A percentile compares a stretch with the other conserved stretches of the same genome.
Conservation (phyloP, 1,140 invertebrate species). For the Leptopilina clavipes region DNA sequence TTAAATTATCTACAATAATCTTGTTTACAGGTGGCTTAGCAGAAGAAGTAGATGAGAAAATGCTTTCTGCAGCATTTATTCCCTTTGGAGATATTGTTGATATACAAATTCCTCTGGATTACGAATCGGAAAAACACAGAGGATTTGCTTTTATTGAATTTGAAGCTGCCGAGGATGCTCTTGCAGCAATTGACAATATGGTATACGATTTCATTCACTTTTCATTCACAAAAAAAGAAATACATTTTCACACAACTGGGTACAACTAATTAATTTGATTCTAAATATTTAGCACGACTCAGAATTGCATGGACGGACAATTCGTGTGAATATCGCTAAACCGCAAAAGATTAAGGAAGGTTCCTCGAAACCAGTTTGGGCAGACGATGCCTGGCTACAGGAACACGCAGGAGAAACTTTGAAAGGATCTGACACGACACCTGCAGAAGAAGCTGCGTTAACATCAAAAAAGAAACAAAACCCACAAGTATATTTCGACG, state of each 20-base stretch:
- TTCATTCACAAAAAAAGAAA: constrained; percentile 3
- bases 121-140: constrained; percentile 97
- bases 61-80: constrained; percentile 96
- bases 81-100: constrained; percentile 98
- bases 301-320: constrained; percentile 97
- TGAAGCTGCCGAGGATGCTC: constrained; percentile 94
- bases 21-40: constrained; percentile 86
- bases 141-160: constrained; percentile 99
- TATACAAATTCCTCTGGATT: constrained; percentile 98
- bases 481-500: constrained; percentile 95
- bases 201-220: constrained; percentile 73
- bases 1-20: constrained; percentile 28
- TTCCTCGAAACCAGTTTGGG: constrained; percentile 95
- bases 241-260: not conserved
- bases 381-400: constrained; percentile 97
- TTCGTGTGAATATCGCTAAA: constrained; percentile 97
- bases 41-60: constrained; percentile 98
- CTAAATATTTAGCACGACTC: constrained; percentile 89
- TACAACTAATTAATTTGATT: constrained; percentile 11
- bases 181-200: constrained; percentile 99
- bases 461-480: constrained; percentile 81
- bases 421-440: constrained; percentile 75
- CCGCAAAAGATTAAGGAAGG: constrained; percentile 97
- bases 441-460: constrained; percentile 58
- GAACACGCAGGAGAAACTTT: constrained; percentile 93